phyloP scores from a whole-genome alignment of 2,888 invertebrate genomes.

The Chrysolina haemoptera region DNA sequence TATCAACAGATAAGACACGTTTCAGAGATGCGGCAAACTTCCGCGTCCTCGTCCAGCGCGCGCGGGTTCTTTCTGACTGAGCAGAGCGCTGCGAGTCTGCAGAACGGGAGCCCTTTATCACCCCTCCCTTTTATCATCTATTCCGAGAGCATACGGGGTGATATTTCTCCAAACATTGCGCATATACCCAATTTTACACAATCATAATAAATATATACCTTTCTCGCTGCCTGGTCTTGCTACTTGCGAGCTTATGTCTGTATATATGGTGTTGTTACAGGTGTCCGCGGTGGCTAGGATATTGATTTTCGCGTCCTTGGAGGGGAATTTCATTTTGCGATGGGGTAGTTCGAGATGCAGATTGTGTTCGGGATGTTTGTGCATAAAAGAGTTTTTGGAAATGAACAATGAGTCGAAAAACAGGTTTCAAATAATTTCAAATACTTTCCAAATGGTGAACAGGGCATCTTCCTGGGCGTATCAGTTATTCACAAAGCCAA shows the following conservation, averaged over 20 bases:
- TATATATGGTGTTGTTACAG: conserved; percentile 49
- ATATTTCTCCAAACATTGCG: conserved; percentile 60
- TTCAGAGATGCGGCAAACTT: conserved; percentile 20
- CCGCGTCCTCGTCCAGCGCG: not conserved
- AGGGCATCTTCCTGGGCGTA: not conserved
- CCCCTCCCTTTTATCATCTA: conserved; percentile 52
- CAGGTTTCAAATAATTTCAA: not conserved
- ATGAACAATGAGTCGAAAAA: not conserved
- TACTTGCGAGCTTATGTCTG: conserved; percentile 46
- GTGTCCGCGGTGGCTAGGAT: conserved; percentile 43
- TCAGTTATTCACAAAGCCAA: no score
- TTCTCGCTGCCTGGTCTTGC: conserved; percentile 37
- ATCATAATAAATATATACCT: conserved; percentile 55
- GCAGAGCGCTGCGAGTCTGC: conserved; percentile 35
- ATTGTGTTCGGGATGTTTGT: not conserved
- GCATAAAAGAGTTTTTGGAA: not conserved
- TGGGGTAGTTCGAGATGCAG: not conserved
- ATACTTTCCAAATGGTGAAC: not conserved
- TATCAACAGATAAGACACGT: conserved; percentile 30
- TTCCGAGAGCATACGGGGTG: conserved; percentile 55
- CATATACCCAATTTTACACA: conserved; percentile 58
- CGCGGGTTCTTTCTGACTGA: conserved; percentile 27
- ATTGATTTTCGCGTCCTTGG: conserved; percentile 38
- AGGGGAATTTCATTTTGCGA: not conserved
- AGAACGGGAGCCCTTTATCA: conserved; percentile 54